Conservation (phyloP, 1,140 invertebrate species). For the Anastatus disparis region DNA sequence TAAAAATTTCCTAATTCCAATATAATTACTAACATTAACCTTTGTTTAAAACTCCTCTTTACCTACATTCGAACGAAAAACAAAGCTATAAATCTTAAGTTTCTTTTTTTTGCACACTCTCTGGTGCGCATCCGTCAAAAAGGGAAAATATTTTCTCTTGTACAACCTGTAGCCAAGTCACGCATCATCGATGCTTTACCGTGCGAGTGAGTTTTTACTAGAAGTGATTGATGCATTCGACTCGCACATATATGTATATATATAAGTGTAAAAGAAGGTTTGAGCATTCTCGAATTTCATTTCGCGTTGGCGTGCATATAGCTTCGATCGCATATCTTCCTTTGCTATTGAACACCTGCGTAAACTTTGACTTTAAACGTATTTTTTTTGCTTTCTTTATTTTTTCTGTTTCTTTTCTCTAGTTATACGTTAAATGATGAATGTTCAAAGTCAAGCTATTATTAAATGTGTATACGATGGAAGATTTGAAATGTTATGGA, state of each 20-base stretch:
- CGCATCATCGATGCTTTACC: constrained; percentile 12
- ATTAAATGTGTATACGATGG: no score
- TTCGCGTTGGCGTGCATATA: not conserved
- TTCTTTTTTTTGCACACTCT: no score
- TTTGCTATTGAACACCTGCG: not conserved
- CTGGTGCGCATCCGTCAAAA: not conserved
- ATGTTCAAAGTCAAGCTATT: no score
- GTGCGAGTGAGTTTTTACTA: not conserved
- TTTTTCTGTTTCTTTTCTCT: not conserved
- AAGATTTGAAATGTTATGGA: no score
- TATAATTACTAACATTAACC: no score
- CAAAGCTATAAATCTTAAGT: not conserved
- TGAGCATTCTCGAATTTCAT: not conserved
- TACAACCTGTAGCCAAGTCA: not conserved
- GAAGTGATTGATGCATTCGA: not conserved
- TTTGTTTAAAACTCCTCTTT: no score
- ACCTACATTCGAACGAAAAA: not conserved
- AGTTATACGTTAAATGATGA: no score
- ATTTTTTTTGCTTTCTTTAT: no score
- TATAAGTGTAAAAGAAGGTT: not conserved
- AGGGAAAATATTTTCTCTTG: constrained; percentile 1
- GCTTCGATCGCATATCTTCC: not conserved
- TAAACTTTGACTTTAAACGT: not conserved
- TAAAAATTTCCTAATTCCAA: no score
- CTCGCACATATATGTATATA: not conserved